Evolutionary conservation across 2,888 invertebrate genomes (phyloP), one percentile per base, ranked within the genome.

Genomic region (Lottia scabra): DNA sequence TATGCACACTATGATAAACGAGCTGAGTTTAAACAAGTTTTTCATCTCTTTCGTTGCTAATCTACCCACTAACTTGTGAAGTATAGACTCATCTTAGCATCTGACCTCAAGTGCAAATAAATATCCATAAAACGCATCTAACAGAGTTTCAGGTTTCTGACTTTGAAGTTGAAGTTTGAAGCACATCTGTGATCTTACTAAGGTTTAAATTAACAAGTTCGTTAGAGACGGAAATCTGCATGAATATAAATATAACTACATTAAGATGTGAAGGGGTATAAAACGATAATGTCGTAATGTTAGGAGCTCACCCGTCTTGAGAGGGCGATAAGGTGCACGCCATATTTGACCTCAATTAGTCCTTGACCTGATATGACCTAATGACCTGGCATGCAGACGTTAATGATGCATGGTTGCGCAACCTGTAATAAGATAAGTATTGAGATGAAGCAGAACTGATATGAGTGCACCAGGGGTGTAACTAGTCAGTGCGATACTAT

Each of bases 311-410:
- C 23, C 56, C 13, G 19, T 56, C 56, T 23, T 23, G 13, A 23
- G 56, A 56, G 56, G 56, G 56, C 56, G 56, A 56, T 19, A 56
- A 56, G 56, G 56, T 56, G 56, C 56, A 56, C 56, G 23, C 56
- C 63, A 63, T 62, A 63, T 63, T 45, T 69, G 45, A 69, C 68
- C 68, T 69, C 63, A 69, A 69, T 69, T 69, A 69, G 68, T 69
- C 68, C 68, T 69, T 69, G 68, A 69, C 68, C 68, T 69, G 63
- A 27, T 26, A 8, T 63, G 45, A 56, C 68, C 68, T 63, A 26
- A 23, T 63, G 63, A 63, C 68, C 56, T 23, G 56, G 56, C 56
- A 23, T 56, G 56, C 56, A 56, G 10, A 56, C n/a, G 56, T 19
- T 56, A 56, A 56, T 56, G 56, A 56, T 23, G 56, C 56, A 56